These are phyloP conservation scores for Xestobium rufovillosum DNA, from an alignment of 2,888 invertebrate species.

Conservation along the genomic window DNA sequence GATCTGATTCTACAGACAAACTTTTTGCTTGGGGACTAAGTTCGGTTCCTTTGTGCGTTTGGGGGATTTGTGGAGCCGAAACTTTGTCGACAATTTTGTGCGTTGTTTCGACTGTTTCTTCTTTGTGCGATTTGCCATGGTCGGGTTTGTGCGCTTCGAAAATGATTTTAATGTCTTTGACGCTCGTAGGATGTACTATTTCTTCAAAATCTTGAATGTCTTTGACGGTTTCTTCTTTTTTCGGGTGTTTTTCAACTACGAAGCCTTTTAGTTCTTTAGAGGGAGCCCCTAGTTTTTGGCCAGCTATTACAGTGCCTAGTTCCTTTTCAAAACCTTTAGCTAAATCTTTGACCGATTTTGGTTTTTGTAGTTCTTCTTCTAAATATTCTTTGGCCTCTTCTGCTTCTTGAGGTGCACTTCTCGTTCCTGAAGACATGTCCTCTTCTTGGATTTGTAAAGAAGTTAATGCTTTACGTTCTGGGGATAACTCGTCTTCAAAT, in stretches of 20 bases:
- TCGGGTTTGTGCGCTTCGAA: conserved; percentile 25
- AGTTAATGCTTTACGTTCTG: conserved; percentile 43
- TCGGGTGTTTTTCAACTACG: conserved; percentile 13
- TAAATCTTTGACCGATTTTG: conserved; percentile 30
- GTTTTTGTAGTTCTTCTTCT: conserved; percentile 15
- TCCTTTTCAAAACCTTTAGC: conserved; percentile 29
- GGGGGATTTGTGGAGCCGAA: conserved; percentile 24
- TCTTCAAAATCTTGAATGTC: conserved; percentile 26
- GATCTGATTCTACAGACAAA: conserved; percentile 34
- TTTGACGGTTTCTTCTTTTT: conserved; percentile 16
- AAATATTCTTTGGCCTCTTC: conserved; percentile 24
- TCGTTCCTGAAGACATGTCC: conserved; percentile 25
- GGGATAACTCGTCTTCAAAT: conserved; percentile 44
- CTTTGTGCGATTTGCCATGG: conserved; percentile 23
- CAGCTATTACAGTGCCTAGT: conserved; percentile 26
- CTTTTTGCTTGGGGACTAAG: conserved; percentile 27
- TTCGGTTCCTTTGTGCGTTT: conserved; percentile 33
- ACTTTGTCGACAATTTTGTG: conserved; percentile 26
- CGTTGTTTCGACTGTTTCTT: conserved; percentile 15
- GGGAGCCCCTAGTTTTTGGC: conserved; percentile 21
- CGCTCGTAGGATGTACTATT: conserved; percentile 15
- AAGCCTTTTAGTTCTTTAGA: conserved; percentile 19
- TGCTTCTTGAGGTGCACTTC: conserved; percentile 21
- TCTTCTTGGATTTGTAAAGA: conserved; percentile 21
- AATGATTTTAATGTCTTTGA: conserved; percentile 6